phyloP scores from a whole-genome alignment of 2,797 vertebrate genomes.

The Denticeps clupeoides region DNA sequence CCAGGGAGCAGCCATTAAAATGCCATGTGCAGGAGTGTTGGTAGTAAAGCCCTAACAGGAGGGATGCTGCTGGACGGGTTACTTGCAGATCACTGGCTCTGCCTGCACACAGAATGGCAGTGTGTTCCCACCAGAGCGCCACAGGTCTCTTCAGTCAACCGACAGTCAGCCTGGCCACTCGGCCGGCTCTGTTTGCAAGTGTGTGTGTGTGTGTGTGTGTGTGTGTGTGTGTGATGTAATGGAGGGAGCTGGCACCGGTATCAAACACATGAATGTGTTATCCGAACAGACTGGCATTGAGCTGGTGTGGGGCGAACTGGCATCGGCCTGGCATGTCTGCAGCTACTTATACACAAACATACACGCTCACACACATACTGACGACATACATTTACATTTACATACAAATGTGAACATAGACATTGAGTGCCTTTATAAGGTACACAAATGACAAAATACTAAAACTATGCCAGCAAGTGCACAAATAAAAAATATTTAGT shows the following conservation, averaged over 20 bases:
- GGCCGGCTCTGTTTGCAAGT: neutral
- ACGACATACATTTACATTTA: neutral
- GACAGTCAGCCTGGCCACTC: constrained; percentile 18
- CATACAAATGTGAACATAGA: neutral
- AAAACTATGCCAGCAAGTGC: too few relatives aligned
- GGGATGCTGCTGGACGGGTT: neutral
- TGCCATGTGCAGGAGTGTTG: neutral
- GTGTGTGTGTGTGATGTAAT: neutral
- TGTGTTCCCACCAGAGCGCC: constrained; percentile 35
- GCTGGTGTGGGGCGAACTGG: too few relatives aligned
- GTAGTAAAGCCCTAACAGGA: neutral
- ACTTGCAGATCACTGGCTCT: constrained; percentile 17
- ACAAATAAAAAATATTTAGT: too few relatives aligned
- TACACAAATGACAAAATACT: too few relatives aligned
- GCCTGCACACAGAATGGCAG: neutral
- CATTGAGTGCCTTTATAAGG: too few relatives aligned
- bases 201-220: neutral
- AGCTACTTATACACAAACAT: neutral
- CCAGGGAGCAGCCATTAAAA: neutral
- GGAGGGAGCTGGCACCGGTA: constrained; percentile 14
- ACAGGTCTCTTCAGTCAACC: constrained; percentile 34
- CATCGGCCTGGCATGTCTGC: too few relatives aligned
- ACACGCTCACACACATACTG: neutral
- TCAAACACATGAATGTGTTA: too few relatives aligned
- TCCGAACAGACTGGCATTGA: neutral